Conservation (phyloP, 2,888 invertebrate species). For the Dicranocentrus wangi region DNA sequence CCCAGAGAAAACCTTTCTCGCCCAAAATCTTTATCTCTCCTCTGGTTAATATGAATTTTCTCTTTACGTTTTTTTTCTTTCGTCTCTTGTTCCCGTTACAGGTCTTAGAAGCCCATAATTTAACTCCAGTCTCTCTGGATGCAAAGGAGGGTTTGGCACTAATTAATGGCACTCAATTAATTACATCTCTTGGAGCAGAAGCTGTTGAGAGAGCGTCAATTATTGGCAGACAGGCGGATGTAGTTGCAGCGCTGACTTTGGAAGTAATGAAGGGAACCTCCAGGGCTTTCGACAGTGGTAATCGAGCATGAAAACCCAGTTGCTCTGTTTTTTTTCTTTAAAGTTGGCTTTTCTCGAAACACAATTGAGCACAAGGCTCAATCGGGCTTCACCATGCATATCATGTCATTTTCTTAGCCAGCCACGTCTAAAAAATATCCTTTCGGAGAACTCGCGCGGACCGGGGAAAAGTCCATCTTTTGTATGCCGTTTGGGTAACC, state of each 20-base stretch:
- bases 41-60: neutral
- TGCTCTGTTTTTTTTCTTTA: conserved; percentile 1
- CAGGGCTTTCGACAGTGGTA: conserved; percentile 80
- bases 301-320: conserved; percentile 52
- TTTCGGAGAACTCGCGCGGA: too few relatives aligned
- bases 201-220: conserved; percentile 79
- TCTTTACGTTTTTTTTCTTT: conserved; percentile 14
- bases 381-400: too few relatives aligned
- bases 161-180: conserved; percentile 82
- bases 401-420: too few relatives aligned
- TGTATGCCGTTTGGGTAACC: too few relatives aligned
- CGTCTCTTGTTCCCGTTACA: conserved; percentile 73
- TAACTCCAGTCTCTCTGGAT: conserved; percentile 78
- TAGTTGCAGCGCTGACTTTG: conserved; percentile 80
- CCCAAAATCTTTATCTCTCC: conserved; percentile 1
- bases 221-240: conserved; percentile 80
- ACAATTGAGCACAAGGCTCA: too few relatives aligned
- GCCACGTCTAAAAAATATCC: too few relatives aligned
- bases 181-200: conserved; percentile 80
- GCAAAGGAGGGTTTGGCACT: conserved; percentile 81
- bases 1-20: too few relatives aligned
- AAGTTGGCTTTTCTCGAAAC: too few relatives aligned
- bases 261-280: conserved; percentile 82
- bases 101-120: conserved; percentile 78
- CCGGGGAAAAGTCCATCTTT: too few relatives aligned